phyloP scores from a whole-genome alignment of 2,797 vertebrate genomes.

The Cynodonichthys magdalenae region DNA sequence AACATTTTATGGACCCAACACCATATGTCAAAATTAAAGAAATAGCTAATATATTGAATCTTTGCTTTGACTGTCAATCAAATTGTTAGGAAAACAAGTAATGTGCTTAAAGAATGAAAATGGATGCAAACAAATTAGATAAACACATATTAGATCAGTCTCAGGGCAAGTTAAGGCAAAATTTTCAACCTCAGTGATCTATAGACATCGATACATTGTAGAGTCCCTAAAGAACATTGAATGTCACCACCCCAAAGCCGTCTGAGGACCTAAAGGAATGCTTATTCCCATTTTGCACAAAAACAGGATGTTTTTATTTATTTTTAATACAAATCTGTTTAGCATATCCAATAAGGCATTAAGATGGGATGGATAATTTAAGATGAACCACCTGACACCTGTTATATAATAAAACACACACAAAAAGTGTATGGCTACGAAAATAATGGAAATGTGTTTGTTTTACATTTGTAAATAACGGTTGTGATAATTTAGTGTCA shows the following conservation, averaged over 20 bases:
- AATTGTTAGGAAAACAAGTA: too few species aligned
- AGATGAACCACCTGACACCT: background rate
- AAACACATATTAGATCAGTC: background rate
- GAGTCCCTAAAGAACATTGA: background rate
- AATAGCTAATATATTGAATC: background rate
- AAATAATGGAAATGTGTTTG: slow-evolving; percentile 27
- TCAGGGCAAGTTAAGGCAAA: slow-evolving; percentile 2
- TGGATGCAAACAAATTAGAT: too few species aligned
- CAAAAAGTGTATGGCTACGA: too few species aligned
- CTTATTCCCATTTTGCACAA: too few species aligned
- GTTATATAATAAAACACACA: background rate
- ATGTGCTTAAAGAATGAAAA: too few species aligned
- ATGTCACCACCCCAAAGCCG: too few species aligned
- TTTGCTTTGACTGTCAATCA: background rate
- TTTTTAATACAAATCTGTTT: background rate
- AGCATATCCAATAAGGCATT: too few species aligned
- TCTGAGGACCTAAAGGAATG: too few species aligned
- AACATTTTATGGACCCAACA: slow-evolving; percentile 1
- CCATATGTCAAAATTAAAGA: background rate
- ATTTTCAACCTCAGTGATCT: background rate
- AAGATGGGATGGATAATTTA: background rate
- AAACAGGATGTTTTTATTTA: background rate
- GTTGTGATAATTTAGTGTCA: background rate
- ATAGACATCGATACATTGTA: too few species aligned
- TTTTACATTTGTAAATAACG: slow-evolving; percentile 30